Evolutionary conservation across 2,113 vertebrate genomes (phyloP), one percentile per base, ranked within the genome.

Genomic region (Calidris pugnax): DNA sequence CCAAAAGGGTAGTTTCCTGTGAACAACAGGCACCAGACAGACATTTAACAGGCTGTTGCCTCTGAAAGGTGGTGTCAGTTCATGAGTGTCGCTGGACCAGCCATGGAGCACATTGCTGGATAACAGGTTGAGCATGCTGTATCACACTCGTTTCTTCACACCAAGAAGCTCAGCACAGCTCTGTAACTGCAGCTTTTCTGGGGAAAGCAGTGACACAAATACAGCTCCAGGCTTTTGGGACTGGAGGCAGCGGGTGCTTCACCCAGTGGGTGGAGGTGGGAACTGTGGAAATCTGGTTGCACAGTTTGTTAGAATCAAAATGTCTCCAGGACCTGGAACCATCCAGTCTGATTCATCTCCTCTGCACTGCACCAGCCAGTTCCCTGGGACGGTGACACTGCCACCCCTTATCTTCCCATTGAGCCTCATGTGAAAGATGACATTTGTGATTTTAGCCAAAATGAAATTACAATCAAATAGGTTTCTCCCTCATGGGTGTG

Each of bases 171-270:
- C 60, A 80, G 64, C 66, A 67, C 33, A n/a, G 27, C 7, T 9
- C 75, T 50, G 41, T 24, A 6, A 63, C 14, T 0, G 0, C 35
- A 15, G 7, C 1, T 0, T 20, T 59, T 45, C 80, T 10, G 1
- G n/a, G 22, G 30, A 18, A 41, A 33, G 30, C 50, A 35, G 10
- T 1, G 33, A 20, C 21, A 30, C 4, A 1, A 64, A 33, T 7
- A 53, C 23, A 73, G 39, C 39, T 26, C 67, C 43, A 45, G 63
- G 41, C 27, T 72, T 8, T 32, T n/a, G 22, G 33, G 37, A 19
- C 0, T 1, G 11, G 28, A 93, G 68, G 20, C 55, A 71, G 12
- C 9, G 30, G 60, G 16, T 32, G 22, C 41, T 71, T 77, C 74
- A 18, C 10, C 39, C 56, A 9, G 2, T 1, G 1, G 1, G 2